A percentile compares a stretch with the other conserved stretches of the same genome.
phyloP scores from a whole-genome alignment of 2,113 vertebrate genomes.

The Laterallus jamaicensis region DNA sequence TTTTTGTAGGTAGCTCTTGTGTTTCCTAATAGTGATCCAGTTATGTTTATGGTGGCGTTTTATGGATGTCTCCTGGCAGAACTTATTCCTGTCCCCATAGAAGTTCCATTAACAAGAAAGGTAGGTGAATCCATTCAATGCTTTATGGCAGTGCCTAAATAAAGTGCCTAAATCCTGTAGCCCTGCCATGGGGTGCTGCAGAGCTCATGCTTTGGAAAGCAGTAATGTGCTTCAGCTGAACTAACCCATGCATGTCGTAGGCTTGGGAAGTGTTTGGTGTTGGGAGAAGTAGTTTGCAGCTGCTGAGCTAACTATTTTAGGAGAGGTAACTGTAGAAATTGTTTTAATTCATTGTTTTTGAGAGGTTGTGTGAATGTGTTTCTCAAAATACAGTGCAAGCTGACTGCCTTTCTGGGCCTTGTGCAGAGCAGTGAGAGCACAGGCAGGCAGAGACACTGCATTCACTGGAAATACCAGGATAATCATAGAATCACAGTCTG shows the following conservation, averaged over 20 bases:
- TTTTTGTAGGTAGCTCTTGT: constrained; percentile 89
- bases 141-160: background rate
- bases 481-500: no score
- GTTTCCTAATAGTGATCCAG: constrained; percentile 95
- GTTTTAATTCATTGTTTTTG: background rate
- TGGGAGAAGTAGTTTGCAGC: background rate
- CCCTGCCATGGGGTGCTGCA: background rate
- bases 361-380: background rate
- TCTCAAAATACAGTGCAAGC: background rate
- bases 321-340: background rate
- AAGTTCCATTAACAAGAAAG: constrained; percentile 95
- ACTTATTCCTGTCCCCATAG: constrained; percentile 94
- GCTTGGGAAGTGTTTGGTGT: background rate
- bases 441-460: background rate
- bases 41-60: constrained; percentile 98
- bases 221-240: background rate
- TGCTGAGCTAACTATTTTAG: background rate
- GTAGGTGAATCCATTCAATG: constrained; percentile 60
- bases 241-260: background rate
- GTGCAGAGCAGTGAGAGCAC: background rate
- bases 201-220: background rate
- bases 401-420: background rate
- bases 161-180: background rate
- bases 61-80: constrained; percentile 94
- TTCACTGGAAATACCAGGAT: background rate